Base-by-base conservation (phyloP, 2,888 invertebrate species). In the Rhorus exstirpatorius region DNA sequence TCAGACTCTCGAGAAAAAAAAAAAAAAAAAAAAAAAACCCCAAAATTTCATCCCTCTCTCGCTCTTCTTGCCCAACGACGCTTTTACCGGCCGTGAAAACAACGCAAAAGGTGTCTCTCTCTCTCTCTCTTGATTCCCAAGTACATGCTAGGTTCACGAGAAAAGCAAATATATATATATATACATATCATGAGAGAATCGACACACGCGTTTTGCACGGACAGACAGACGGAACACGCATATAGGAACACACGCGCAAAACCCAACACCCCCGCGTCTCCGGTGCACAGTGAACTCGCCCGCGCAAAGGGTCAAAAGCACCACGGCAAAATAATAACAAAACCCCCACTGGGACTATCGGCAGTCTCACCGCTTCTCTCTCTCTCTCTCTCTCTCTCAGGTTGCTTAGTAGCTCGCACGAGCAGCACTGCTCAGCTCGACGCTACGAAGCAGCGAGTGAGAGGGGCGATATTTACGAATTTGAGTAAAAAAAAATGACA, bases 321-420 rank as follows among this genome's bases (percentile, higher is more conserved):
- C 91, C 91, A 89, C 89, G 89, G 89, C 91, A 91, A 91, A 92
- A 91, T 92, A 92, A 92, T 90, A 91, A 92, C 92, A 91, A 91
- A 90, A 89, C 86, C 85, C 86, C 83, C 85, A 84, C 81, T 83
- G 84, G 81, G 70, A n/a, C 67, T 58, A 85, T 79, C 75, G 76
- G 72, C 76, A 77, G 63, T 61, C 65, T 58, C 68, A 24, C 63
- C 49, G 63, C 75, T 61, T 41, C 75, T 77, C 67, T 46, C 35
- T 51, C 53, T 55, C 72, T n/a, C n/a, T n/a, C n/a, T n/a, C n/a
- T n/a, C n/a, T n/a, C n/a, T n/a, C n/a, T n/a, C n/a, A n/a, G n/a
- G 78, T 76, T 75, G 83, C 49, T 41, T n/a, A 63, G 60, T 61
- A 46, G 67, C 53, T 67, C 70, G 46, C 26, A 72, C 55, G 31